phyloP scores from a whole-genome alignment of 2,888 invertebrate genomes.

The Chrysolina haemoptera region DNA sequence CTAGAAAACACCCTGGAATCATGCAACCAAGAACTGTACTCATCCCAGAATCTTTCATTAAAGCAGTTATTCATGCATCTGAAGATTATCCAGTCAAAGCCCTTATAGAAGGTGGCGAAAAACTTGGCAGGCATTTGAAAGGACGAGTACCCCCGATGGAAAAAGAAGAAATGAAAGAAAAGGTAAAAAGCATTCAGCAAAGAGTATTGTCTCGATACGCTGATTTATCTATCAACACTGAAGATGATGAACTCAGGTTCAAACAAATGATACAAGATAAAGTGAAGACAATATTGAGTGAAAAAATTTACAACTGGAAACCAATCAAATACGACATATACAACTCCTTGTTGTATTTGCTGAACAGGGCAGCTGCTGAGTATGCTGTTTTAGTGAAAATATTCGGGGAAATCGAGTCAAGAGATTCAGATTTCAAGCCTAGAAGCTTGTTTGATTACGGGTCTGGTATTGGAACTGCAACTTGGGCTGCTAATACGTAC shows the following conservation, averaged over 20 bases:
- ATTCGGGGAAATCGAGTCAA: constrained; percentile 80
- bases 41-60: constrained; percentile 76
- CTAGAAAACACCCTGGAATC: constrained; percentile 82
- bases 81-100: constrained; percentile 75
- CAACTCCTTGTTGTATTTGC: constrained; percentile 80
- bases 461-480: constrained; percentile 82
- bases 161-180: constrained; percentile 70
- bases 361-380: constrained; percentile 81
- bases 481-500: constrained; percentile 77
- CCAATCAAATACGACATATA: constrained; percentile 79
- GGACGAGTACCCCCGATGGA: constrained; percentile 80
- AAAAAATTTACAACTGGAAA: constrained; percentile 81
- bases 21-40: constrained; percentile 71
- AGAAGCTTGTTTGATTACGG: constrained; percentile 91
- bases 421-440: constrained; percentile 81
- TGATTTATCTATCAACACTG: constrained; percentile 66
- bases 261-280: constrained; percentile 72
- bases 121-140: constrained; percentile 75
- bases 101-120: constrained; percentile 72
- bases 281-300: constrained; percentile 74
- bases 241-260: constrained; percentile 68
- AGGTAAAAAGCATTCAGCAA: constrained; percentile 68
- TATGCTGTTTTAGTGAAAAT: constrained; percentile 82
- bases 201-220: constrained; percentile 54
- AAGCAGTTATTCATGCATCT: constrained; percentile 73